Evolutionary conservation across 2,888 invertebrate genomes (phyloP), one percentile per base, ranked within the genome.

Genomic region (Hoplodrina blanda): DNA sequence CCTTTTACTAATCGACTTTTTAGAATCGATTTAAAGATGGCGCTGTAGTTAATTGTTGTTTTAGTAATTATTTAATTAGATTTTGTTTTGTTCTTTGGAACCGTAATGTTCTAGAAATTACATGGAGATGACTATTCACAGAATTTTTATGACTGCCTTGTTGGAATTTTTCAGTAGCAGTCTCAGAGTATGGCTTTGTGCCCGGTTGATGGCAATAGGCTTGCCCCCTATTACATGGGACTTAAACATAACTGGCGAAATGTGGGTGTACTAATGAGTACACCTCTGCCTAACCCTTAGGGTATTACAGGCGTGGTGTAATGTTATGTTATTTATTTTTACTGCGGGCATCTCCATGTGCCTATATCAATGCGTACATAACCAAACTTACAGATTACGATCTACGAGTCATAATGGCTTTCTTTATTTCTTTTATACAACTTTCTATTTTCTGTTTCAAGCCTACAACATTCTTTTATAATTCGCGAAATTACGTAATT

Each of bases 1-100:
- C 71, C 76, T 76, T 76, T 84, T 74, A 82, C 64, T 76, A 76
- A 75, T 76, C 56, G 49, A 59, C 52, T 66, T 70, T 68, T 71
- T 44, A 65, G 66, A 55, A 72, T 72, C 52, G 46, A 49, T 63
- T 76, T 66, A 30, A 74, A 80, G 61, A 73, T 81, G 64, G 69
- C 67, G 73, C 4, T 3, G 15, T 1, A 25, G 54, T 70, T 61
- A 61, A 70, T 53, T 49, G 17, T 20, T 56, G 59, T 62, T 64
- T 73, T 61, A 15, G 41, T 60, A 41, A 66, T 46, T n/a, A n/a
- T n/a, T n/a, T 7, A 13, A 11, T 54, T 63, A 1, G 25, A 54
- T 44, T 52, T 50, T 4, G n/a, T 44, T 53, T 17, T n/a, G 19
- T 69, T 13, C 11, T 44, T n/a, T 50, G 7, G 8, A 17, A 20